Base-by-base conservation (phyloP, 2,888 invertebrate genomes). In the Drosophila mimica region DNA sequence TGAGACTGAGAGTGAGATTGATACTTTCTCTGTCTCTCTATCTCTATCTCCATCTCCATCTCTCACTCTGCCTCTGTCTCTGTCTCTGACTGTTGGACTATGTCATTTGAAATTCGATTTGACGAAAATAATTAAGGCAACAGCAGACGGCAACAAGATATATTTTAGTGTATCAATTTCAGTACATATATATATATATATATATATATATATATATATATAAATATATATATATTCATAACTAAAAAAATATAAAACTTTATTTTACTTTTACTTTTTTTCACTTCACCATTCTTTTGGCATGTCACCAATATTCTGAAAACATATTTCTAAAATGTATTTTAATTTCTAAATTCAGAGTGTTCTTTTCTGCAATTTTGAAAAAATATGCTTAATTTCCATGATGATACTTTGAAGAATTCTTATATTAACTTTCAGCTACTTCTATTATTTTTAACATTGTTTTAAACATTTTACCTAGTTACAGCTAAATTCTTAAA, bases 1-100 rank as follows among this genome's bases (percentile, higher is more conserved):
- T 66, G 53, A 68, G 64, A 38, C 64, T 31, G 57, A 48, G 49
- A 43, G 38, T 40, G 20, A 25, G 46, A 46, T 25, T 46, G 20
- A 46, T 46, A 46, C 46, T 46, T 46, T 46, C 46, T 20, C 46
- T 40, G 4, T n/a, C 4, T 40, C n/a, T 7, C 3, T 20, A 20
- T 43, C 20, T 13, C 15, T 8, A 17, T 9, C 40, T n/a, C 3
- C 9, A 5, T 46, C 20, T 15, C 7, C 7, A 0, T 43, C 13
- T 13, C 20, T 11, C 0, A 5, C 5, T 5, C n/a, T 11, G 0
- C 4, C 9, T 40, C 40, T 11, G 0, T n/a, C 40, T n/a, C 40
- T n/a, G 3, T 40, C 40, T n/a, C n/a, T n/a, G 40, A 20, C 46
- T n/a, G 43, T 43, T 43, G 11, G 6, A n/a, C n/a, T 7, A 8